Evolutionary conservation across 2,888 invertebrate species (phyloP), one percentile per base, ranked within the genome.

Genomic region (Drosophila kanekoi): DNA sequence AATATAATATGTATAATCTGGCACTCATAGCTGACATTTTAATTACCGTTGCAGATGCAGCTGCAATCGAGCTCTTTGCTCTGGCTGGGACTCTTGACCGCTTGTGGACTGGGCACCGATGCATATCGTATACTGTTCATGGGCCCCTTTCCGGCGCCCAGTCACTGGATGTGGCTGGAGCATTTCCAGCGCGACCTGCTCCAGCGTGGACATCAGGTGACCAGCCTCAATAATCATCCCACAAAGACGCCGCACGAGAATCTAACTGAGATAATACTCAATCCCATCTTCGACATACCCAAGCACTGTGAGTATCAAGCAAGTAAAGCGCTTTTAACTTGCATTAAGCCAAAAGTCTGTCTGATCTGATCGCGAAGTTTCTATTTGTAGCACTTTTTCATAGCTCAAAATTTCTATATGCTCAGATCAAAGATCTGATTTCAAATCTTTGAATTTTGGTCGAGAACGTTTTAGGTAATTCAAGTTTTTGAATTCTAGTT

Each of bases 191-290:
- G 89, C 13, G 92, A 89, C 62, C 75, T 92, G 0, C 65, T 92
- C 1, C 64, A 70, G 11, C 89, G 92, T 40, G 93, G 93, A 4
- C 93, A 94, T 77, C 91, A 93, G 56, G 91, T 94, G 41, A 92
- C 92, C 32, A 85, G 87, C 4, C 79, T 92, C 1, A 91, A 90
- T 32, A 91, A 91, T 74, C 90, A 89, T 75, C 90, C 87, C 23
- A 86, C 92, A 5, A 92, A 92, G 64, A 86, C 89, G 37, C 91
- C 92, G 5, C 90, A 93, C 60, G 89, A 91, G 41, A 93, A 93
- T 87, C 90, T 93, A 14, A 92, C 91, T 5, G 92, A 92, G 70
- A 90, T 93, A 11, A 81, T 92, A 14, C 77, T 93, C 1, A 88
- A 87, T 66, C 92, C 92, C 0, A 68, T 81, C 38, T 92, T 91